phyloP scores from a whole-genome alignment of 1,140 invertebrate genomes.

The Nasonia vitripennis region DNA sequence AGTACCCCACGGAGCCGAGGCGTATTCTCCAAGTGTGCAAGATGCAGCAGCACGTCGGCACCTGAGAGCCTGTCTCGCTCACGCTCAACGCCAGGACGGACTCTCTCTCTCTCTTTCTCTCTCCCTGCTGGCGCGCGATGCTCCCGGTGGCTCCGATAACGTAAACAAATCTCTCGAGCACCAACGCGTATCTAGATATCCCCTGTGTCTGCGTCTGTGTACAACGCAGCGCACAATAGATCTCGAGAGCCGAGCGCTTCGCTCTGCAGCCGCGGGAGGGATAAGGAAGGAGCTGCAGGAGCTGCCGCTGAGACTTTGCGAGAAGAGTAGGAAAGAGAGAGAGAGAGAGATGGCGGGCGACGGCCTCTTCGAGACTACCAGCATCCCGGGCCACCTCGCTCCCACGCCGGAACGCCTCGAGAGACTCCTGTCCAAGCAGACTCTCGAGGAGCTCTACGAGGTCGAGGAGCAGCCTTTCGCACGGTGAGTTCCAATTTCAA shows the following conservation, averaged over 20 bases:
- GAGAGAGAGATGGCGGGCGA: slow-evolving; percentile 67
- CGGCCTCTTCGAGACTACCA: slow-evolving; percentile 72
- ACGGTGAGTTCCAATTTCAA: slow-evolving; percentile 64
- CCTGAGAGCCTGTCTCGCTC: not conserved
- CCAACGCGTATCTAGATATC: no score
- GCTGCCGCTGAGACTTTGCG: not conserved
- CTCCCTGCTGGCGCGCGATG: not conserved
- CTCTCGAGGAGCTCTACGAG: slow-evolving; percentile 75
- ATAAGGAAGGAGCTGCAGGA: not conserved
- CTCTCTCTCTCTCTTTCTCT: no score
- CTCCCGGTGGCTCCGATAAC: not conserved
- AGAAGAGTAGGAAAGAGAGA: slow-evolving; percentile 36
- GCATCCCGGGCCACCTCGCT: slow-evolving; percentile 74
- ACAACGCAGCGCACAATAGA: not conserved
- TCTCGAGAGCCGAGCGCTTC: not conserved
- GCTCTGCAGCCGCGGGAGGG: slow-evolving; percentile 33
- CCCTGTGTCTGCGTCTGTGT: no score
- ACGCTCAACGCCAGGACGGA: no score
- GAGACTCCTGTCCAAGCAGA: slow-evolving; percentile 74
- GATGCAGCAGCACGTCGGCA: not conserved
- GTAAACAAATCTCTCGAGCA: not conserved
- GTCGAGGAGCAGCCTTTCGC: slow-evolving; percentile 76
- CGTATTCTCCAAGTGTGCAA: not conserved
- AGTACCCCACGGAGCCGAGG: not conserved
- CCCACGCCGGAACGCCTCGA: slow-evolving; percentile 73